Evolutionary conservation across 2,888 invertebrate species (phyloP), one percentile per base, ranked within the genome.

Genomic region (Ormyrus rosae): DNA sequence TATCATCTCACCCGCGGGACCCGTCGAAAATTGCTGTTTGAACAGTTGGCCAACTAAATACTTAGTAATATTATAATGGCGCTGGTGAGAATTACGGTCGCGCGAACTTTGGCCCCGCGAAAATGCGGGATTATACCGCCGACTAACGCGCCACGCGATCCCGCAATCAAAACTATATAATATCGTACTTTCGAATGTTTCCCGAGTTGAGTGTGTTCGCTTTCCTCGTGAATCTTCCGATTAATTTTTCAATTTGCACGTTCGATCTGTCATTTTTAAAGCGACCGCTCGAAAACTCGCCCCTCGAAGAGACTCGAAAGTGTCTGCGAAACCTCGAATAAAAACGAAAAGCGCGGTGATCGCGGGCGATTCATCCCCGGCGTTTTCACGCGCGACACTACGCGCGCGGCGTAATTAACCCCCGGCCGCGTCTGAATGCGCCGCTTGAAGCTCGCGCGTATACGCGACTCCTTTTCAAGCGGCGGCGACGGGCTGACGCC

Each of bases 31-130:
- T 70, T 70, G 58, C 69, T 46, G 65, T 75, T 75, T 64, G 74
- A 79, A 69, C 64, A 74, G 74, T 80, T 75, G 60, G 48, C 60
- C 56, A 46, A n/a, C 69, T 80, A 80, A 80, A 80, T 80, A 80
- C 74, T 63, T 53, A 53, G 70, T 75, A 80, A 75, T 74, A 46
- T 50, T 56, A 13, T 68, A 73, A 68, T 73, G 60, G 51, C 11
- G 46, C 13, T 51, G 60, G 51, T 60, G 51, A 80, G 55, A 74
- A 65, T 74, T 70, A 69, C 70, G 58, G 50, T 70, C 65, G 51
- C 65, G 51, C 69, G 63, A 78, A 70, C 70, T 80, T 78, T 45
- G 45, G 19, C 3, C 34, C 48, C n/a, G 10, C n/a, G 65, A 48
- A 70, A 9, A 64, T 10, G 61, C 48, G 34, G 51, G 64, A 77